phyloP scores from a whole-genome alignment of 37 sponge, comb jelly and placozoan genomes.

The Beroe ovata region DNA sequence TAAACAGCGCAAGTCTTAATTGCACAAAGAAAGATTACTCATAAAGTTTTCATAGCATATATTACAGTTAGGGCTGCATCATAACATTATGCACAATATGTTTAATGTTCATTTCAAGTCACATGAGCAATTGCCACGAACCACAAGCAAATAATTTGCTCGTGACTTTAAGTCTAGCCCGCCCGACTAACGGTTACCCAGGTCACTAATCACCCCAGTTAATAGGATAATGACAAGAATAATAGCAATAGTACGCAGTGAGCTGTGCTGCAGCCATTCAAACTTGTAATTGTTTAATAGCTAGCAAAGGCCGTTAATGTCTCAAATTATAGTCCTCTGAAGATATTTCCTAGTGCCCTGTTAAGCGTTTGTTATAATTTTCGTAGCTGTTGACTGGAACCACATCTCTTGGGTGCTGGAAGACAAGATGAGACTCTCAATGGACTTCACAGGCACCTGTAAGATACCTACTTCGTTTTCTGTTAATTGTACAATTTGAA shows the following conservation, averaged over 20 bases:
- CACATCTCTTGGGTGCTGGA: too few species aligned
- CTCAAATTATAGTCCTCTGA: neutral
- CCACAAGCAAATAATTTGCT: neutral
- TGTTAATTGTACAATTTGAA: too few species aligned
- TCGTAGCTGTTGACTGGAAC: too few species aligned
- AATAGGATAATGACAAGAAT: neutral
- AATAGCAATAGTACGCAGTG: neutral
- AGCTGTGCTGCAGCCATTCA: neutral
- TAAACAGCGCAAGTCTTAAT: neutral
- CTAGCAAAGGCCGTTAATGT: neutral
- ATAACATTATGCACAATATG: too few species aligned
- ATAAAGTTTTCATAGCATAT: neutral
- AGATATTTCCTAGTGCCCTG: neutral
- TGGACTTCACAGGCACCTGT: neutral
- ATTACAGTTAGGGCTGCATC: too few species aligned
- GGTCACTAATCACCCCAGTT: neutral
- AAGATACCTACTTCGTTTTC: too few species aligned
- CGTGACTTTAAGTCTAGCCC: neutral
- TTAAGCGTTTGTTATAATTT: neutral
- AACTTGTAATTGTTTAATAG: neutral
- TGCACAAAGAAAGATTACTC: neutral
- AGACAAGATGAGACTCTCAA: neutral
- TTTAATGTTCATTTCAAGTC: too few species aligned
- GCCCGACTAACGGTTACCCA: neutral
- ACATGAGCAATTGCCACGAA: neutral